A percentile compares a stretch with the other conserved stretches of the same genome.
These are phyloP conservation scores for Holocentrus rufus DNA, from an alignment of 2,797 vertebrate species.

Conservation along the genomic window DNA sequence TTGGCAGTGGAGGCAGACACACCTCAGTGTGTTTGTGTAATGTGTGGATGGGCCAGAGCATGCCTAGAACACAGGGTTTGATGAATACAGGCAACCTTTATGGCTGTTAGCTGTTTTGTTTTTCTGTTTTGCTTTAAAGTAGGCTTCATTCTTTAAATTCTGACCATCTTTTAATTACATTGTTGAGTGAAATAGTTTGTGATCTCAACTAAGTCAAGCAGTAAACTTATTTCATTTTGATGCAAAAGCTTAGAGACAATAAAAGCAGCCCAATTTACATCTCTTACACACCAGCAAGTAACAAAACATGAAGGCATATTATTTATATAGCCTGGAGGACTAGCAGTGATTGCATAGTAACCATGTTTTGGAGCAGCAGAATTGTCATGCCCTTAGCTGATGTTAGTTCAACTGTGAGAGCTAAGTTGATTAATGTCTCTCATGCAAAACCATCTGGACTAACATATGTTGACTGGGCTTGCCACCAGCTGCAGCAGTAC, in stretches of 20 bases:
- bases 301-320: constrained; percentile 5
- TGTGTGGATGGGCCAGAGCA: constrained; percentile 66
- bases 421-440: constrained; percentile 75
- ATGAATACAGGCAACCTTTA: constrained; percentile 25
- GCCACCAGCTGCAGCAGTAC: constrained; percentile 59
- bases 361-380: constrained; percentile 56
- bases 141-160: background rate
- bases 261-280: constrained; percentile 2
- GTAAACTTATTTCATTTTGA: too few relatives aligned
- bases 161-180: background rate
- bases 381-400: constrained; percentile 61
- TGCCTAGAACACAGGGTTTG: constrained; percentile 34
- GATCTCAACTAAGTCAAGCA: constrained; percentile 16
- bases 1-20: constrained; percentile 69
- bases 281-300: background rate
- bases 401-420: constrained; percentile 59
- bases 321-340: constrained; percentile 46
- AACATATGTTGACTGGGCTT: constrained; percentile 68
- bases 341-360: constrained; percentile 39
- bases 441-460: constrained; percentile 73
- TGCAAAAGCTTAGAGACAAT: background rate
- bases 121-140: background rate
- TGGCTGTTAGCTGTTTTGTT: background rate
- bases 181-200: constrained; percentile 18
- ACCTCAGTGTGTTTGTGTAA: constrained; percentile 66